Conservation (phyloP, 2,797 vertebrate genomes). For the Hafferia zeledoni region DNA sequence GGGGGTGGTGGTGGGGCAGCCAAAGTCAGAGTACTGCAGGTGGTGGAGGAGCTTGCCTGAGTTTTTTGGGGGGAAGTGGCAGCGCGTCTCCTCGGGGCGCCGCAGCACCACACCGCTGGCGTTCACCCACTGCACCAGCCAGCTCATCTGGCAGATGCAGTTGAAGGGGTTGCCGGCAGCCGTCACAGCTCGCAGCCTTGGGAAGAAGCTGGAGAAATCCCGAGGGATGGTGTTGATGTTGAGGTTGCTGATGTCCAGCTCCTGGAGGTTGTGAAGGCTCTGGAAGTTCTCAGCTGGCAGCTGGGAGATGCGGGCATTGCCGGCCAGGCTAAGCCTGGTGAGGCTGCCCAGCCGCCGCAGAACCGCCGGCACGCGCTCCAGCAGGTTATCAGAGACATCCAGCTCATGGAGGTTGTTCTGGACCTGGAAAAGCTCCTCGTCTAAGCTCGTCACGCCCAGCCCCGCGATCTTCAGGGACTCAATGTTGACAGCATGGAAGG, state of each 20-base stretch:
- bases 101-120: conserved; percentile 74
- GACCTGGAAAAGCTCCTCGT: conserved; percentile 83
- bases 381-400: conserved; percentile 89
- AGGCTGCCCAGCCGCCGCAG: conserved; percentile 83
- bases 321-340: conserved; percentile 86
- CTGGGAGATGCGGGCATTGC: conserved; percentile 85
- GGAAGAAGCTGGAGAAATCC: conserved; percentile 83
- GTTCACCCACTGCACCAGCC: conserved; percentile 89
- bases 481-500: conserved; percentile 83
- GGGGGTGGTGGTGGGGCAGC: conserved; percentile 89
- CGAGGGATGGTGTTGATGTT: conserved; percentile 88
- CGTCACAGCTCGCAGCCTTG: conserved; percentile 80
- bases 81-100: conserved; percentile 88
- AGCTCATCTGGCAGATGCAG: conserved; percentile 91
- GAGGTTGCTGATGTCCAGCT: conserved; percentile 90
- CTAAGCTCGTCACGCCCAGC: conserved; percentile 83
- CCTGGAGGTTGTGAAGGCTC: conserved; percentile 83
- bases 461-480: conserved; percentile 88
- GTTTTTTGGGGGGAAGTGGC: conserved; percentile 92
- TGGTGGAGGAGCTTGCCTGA: conserved; percentile 87
- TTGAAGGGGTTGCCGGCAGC: conserved; percentile 95
- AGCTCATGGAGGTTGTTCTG: conserved; percentile 90
- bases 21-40: conserved; percentile 88
- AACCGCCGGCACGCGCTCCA: conserved; percentile 79
- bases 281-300: conserved; percentile 83